Conservation (phyloP, 2,888 invertebrate genomes). For the Oxytorus armatus region DNA sequence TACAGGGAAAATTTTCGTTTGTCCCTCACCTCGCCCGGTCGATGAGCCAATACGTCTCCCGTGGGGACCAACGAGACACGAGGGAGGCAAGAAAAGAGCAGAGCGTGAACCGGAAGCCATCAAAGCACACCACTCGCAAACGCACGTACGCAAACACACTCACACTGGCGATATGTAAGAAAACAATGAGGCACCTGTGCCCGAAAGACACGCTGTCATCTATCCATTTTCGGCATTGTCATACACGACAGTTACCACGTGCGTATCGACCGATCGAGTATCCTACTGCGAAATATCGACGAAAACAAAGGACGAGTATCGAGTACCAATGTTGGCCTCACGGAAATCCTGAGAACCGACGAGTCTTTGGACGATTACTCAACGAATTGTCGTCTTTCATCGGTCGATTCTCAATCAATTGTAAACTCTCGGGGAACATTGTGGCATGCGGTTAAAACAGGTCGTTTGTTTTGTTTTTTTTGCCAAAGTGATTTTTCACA, state of each 20-base stretch:
- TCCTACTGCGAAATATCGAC: neutral
- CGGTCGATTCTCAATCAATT: too few relatives aligned
- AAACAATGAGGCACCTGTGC: conserved; percentile 72
- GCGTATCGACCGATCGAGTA: neutral
- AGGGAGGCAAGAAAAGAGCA: neutral
- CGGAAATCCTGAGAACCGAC: neutral
- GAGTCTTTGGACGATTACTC: too few relatives aligned
- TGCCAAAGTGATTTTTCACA: too few relatives aligned
- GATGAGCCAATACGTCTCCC: conserved; percentile 63
- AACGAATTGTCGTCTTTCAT: too few relatives aligned
- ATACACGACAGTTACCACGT: neutral
- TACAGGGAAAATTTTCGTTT: conserved; percentile 65
- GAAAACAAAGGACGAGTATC: neutral
- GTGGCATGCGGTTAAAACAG: too few relatives aligned
- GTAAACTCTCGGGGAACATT: too few relatives aligned
- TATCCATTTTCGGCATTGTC: conserved; percentile 32
- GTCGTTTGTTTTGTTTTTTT: too few relatives aligned
- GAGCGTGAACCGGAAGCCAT: neutral
- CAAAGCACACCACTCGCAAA: too few relatives aligned
- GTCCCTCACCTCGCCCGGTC: conserved; percentile 77
- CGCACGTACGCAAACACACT: too few relatives aligned
- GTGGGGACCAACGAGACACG: neutral
- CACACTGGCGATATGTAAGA: conserved; percentile 17
- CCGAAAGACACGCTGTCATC: conserved; percentile 41
- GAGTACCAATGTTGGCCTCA: neutral